These are phyloP conservation scores for Grammomys dolichurus DNA, from an alignment of 2,113 vertebrate genomes.

Conservation along the genomic window DNA sequence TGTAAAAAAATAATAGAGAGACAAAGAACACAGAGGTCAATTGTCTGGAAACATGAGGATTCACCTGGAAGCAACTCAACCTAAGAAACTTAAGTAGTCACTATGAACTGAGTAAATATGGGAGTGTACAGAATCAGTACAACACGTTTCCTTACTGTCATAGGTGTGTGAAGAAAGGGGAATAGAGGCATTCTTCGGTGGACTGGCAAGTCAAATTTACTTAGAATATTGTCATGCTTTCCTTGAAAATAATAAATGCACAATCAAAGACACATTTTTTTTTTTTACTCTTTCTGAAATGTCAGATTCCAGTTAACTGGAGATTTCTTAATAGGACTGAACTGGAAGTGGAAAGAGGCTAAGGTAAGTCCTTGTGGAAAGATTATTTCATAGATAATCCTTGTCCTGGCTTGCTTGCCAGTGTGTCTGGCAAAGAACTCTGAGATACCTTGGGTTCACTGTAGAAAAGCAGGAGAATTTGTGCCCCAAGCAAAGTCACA, in stretches of 20 bases:
- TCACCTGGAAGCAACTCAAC: neutral
- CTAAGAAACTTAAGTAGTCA: neutral
- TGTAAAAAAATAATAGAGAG: neutral
- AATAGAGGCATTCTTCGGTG: neutral
- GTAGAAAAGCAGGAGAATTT: neutral
- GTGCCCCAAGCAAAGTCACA: rapidly evolving
- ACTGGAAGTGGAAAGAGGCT: neutral
- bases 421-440: neutral
- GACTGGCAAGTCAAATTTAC: neutral
- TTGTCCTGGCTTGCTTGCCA: rapidly evolving
- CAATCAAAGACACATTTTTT: neutral
- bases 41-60: neutral
- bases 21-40: neutral
- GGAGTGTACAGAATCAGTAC: neutral
- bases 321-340: neutral
- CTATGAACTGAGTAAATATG: neutral
- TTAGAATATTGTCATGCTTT: neutral
- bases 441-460: neutral
- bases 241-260: neutral
- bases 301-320: neutral
- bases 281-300: neutral
- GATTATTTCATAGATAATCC: no score
- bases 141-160: no score
- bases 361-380: neutral
- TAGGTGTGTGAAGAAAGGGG: neutral